Base-by-base conservation (phyloP, 2,888 invertebrate genomes). In the Mimachlamys varia region DNA sequence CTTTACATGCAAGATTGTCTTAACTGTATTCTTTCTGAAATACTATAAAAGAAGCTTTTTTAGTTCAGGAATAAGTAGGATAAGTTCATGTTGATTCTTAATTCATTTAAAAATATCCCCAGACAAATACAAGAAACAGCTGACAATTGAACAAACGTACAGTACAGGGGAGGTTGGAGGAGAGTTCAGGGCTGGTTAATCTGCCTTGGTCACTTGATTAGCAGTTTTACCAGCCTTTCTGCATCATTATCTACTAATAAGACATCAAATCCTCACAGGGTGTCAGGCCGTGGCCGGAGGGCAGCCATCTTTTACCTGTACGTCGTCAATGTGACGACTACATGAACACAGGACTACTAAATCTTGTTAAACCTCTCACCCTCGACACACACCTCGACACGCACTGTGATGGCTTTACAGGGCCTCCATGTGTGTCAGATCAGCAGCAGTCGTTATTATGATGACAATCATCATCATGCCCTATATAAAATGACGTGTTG, bases 261-360 rank as follows among this genome's bases (percentile, higher is more conserved):
- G 76, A 76, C 76, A 76, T 76, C 76, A 76, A 76, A 27, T 27
- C 27, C 76, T 76, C 76, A 76, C 76, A 15, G 10, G 76, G 76
- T 76, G 76, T 76, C 76, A 12, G 22, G 76, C 27, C 13, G 33
- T 76, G 33, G 76, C 76, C 17, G 7, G 22, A 33, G 76, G 76
- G 76, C 76, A 76, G 76, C 76, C 76, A 76, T 76, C 76, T 76
- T 62, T 76, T 76, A 76, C 76, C 76, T 76, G 76, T 76, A 76
- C 7, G 76, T 33, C 76, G 27, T 76, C 76, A 76, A 76, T 27
- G 33, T 76, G 76, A 76, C 33, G 76, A 33, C 76, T 76, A 76
- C 76, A 76, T 76, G 76, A 76, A 76, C 76, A 76, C 76, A 76
- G 0, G 76, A 33, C 76, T 76, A 76, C 33, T 76, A 76, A 76